phyloP scores from a whole-genome alignment of 92 coral and sea anemone genomes.

The Desmophyllum pertusum region DNA sequence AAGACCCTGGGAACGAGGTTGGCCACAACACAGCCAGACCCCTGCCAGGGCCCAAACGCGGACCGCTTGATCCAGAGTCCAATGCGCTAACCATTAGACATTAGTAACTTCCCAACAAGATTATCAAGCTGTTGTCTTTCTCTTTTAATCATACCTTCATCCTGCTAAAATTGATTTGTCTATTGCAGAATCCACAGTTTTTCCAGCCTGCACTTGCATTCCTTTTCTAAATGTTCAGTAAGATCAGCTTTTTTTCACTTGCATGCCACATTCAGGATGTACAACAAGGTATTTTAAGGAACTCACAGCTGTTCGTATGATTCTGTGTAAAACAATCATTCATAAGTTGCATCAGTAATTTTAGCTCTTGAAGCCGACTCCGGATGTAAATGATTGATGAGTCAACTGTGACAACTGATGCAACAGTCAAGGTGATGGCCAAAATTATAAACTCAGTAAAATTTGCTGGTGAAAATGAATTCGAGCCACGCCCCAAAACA shows the following conservation, averaged over 20 bases:
- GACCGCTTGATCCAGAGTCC: too few species aligned
- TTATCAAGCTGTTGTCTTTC: background rate
- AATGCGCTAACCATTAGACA: too few species aligned
- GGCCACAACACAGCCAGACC: too few species aligned
- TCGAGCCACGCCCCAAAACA: too few species aligned
- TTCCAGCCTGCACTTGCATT: slow-evolving; percentile 41
- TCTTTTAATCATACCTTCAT: slow-evolving; percentile 11
- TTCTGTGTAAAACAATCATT: background rate
- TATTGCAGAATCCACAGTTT: slow-evolving; percentile 45
- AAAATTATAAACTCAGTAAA: too few species aligned
- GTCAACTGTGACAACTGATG: too few species aligned
- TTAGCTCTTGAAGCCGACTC: background rate
- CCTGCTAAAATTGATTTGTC: slow-evolving; percentile 14
- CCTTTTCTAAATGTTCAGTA: slow-evolving; percentile 47
- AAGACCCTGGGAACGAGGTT: too few species aligned
- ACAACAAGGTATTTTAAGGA: slow-evolving; percentile 53
- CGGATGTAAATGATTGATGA: too few species aligned
- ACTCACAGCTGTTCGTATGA: slow-evolving; percentile 41
- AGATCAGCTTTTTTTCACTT: slow-evolving; percentile 46
- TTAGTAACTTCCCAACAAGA: background rate
- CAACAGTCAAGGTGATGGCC: too few species aligned
- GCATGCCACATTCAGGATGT: slow-evolving; percentile 44
- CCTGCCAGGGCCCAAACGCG: too few species aligned
- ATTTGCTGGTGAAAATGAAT: too few species aligned
- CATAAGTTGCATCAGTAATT: background rate